Conservation (phyloP, 2,113 vertebrate genomes). For the Myotis brandtii region DNA sequence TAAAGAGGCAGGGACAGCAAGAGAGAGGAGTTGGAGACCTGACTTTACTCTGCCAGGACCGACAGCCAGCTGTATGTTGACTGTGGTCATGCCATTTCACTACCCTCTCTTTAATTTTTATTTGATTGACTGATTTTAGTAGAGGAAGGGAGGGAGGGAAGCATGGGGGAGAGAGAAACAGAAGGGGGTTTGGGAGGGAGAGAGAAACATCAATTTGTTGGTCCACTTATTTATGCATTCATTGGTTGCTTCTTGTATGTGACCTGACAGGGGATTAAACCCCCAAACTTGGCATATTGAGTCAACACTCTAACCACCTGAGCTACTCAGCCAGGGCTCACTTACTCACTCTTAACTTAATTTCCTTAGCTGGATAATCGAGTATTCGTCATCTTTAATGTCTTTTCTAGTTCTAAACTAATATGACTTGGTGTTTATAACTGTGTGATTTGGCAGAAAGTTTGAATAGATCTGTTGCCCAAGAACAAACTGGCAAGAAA, state of each 20-base stretch:
- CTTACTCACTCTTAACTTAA: not conserved
- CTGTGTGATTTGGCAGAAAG: not conserved
- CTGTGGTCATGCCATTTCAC: not conserved
- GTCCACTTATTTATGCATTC: not conserved
- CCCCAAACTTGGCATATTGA: not conserved
- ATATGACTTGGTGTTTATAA: not conserved
- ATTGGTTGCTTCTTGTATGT: not conserved
- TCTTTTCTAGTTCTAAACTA: not conserved
- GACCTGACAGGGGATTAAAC: not conserved
- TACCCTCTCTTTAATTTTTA: not conserved
- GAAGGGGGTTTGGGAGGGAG: not conserved
- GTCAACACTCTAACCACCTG: not conserved
- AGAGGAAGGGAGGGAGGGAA: no score
- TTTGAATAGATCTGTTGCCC: not conserved
- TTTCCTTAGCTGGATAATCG: conserved; percentile 1
- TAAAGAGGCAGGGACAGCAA: not conserved
- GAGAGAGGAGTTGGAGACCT: not conserved
- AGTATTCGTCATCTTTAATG: not conserved
- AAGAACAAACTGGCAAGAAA: not conserved
- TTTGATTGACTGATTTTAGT: no score
- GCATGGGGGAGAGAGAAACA: not conserved
- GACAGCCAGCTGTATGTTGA: not conserved
- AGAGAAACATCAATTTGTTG: not conserved
- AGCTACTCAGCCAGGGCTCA: not conserved
- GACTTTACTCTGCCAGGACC: not conserved